phyloP scores from a whole-genome alignment of 1,140 invertebrate species.

The Lanistes nyassanus region DNA sequence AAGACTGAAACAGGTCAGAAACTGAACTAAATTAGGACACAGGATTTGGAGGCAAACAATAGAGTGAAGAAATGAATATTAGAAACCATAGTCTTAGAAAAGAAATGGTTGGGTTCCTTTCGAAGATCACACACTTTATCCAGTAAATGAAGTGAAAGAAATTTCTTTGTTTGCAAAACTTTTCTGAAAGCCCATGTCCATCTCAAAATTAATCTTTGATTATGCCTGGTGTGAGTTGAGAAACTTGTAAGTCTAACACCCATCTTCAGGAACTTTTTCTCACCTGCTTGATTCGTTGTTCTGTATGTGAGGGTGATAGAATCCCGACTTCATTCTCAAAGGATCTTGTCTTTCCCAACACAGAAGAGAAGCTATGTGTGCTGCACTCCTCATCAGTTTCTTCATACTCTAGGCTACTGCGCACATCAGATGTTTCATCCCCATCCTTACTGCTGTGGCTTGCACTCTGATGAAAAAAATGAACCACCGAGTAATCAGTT shows the following conservation, averaged over 20 bases:
- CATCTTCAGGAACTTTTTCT: not conserved
- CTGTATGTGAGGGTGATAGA: conserved; percentile 29
- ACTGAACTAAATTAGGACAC: too few relatives aligned
- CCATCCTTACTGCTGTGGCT: conserved; percentile 1
- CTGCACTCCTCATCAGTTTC: conserved; percentile 37
- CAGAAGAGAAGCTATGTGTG: conserved; percentile 34
- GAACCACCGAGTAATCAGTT: too few relatives aligned
- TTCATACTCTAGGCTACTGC: conserved; percentile 17
- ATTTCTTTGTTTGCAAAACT: not conserved
- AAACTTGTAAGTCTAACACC: not conserved
- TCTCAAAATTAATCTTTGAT: too few relatives aligned
- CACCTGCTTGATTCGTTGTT: conserved; percentile 49
- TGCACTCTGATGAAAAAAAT: not conserved
- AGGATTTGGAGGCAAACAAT: too few relatives aligned
- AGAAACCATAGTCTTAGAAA: too few relatives aligned
- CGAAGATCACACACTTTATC: too few relatives aligned
- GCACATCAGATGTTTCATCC: not conserved
- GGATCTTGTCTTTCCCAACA: conserved; percentile 41
- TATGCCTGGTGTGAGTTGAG: not conserved
- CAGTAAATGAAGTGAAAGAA: not conserved
- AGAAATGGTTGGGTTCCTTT: too few relatives aligned
- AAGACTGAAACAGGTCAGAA: too few relatives aligned
- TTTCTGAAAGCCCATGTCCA: not conserved
- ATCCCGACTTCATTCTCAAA: conserved; percentile 39
- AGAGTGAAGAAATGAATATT: too few relatives aligned